phyloP scores from a whole-genome alignment of 2,797 vertebrate species.

The Myotis pilosus region DNA sequence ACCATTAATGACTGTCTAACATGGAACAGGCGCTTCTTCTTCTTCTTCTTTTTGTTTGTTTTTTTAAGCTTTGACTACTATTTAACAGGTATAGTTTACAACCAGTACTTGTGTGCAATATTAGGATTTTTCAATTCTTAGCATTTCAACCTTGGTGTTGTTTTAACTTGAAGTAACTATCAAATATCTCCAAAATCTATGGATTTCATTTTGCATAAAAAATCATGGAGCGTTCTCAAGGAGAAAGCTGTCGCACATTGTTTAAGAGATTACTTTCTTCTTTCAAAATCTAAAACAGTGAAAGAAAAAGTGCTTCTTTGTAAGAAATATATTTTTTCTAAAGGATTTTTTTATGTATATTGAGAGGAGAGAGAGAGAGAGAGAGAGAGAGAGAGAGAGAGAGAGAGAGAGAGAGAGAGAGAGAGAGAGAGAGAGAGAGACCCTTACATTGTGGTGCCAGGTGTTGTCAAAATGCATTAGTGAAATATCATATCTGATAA shows the following conservation, averaged over 20 bases:
- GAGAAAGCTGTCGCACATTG: neutral
- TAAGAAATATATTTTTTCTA: neutral
- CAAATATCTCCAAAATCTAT: neutral
- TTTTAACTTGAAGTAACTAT: neutral
- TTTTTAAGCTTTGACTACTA: neutral
- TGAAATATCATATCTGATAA: conserved; percentile 67
- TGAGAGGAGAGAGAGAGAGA: neutral
- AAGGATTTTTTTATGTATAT: neutral
- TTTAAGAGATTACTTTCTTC: neutral
- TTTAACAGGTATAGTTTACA: neutral
- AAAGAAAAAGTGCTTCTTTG: neutral
- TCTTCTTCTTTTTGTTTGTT: neutral
- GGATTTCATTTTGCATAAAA: neutral
- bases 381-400: neutral
- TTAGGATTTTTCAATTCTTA: neutral
- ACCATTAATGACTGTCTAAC: neutral
- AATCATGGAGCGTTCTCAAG: neutral
- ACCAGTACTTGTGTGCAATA: neutral
- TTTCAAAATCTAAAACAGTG: neutral
- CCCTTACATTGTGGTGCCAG: neutral
- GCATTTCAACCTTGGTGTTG: neutral
- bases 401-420: neutral
- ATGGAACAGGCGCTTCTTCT: neutral
- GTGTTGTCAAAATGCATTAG: conserved; percentile 78
- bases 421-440: too few species aligned